Conservation (phyloP, 2,113 vertebrate genomes). For the Diglossa brunneiventris region DNA sequence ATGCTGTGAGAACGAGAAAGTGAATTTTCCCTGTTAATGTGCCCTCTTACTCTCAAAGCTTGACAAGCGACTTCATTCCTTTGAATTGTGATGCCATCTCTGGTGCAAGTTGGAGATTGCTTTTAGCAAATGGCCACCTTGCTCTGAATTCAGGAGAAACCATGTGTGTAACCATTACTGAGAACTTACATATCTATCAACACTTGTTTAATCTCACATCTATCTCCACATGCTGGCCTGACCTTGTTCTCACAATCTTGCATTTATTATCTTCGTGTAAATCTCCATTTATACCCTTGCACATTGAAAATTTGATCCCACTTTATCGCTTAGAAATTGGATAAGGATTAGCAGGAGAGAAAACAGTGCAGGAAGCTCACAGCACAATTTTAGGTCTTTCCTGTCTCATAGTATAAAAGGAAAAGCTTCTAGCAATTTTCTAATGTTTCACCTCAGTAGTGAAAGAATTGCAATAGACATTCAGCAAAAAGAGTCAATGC, state of each 20-base stretch:
- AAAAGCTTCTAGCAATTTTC: background rate
- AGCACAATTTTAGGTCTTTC: background rate
- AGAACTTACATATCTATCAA: background rate
- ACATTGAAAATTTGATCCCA: background rate
- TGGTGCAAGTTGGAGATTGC: background rate
- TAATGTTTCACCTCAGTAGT: background rate
- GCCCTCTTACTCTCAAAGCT: background rate
- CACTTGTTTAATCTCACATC: background rate
- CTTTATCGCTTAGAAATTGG: background rate
- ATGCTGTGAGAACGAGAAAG: background rate
- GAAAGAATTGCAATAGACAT: background rate
- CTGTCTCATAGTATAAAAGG: background rate
- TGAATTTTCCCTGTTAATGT: background rate
- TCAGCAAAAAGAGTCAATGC: background rate
- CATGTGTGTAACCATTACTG: background rate
- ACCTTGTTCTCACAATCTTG: background rate
- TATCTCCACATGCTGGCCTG: background rate
- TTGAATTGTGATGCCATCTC: background rate
- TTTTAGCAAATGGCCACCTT: background rate
- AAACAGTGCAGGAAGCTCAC: background rate
- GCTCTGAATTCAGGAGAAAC: background rate
- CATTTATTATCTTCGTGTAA: background rate
- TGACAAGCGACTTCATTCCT: background rate
- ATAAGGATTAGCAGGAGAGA: background rate
- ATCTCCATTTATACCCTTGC: background rate